phyloP scores from a whole-genome alignment of 2,797 vertebrate genomes.

The Anguilla obscura region DNA sequence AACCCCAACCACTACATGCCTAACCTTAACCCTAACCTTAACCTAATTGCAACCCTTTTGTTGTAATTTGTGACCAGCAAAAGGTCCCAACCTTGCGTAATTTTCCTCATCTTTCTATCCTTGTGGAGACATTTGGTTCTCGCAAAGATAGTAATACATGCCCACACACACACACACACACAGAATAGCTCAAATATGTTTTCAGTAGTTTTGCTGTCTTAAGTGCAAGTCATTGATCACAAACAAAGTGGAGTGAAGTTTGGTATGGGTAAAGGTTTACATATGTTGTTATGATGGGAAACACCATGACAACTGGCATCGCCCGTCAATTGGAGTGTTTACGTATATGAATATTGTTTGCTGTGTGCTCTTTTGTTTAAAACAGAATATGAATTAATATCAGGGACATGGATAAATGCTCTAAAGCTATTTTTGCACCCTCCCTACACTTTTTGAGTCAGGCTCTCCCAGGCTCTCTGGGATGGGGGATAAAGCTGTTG shows the following conservation, averaged over 20 bases:
- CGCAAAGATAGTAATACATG: too few species aligned
- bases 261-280: background rate
- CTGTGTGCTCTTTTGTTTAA: background rate
- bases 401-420: background rate
- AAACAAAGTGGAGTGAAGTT: background rate
- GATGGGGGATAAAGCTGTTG: background rate
- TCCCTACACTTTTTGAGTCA: background rate
- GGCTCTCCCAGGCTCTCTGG: background rate
- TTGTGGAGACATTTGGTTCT: too few species aligned
- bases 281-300: background rate
- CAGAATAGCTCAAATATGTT: background rate
- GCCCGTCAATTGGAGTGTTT: background rate
- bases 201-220: background rate
- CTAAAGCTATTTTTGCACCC: background rate
- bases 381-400: background rate
- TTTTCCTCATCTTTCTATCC: too few species aligned
- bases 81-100: too few species aligned
- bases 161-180: background rate
- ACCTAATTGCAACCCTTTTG: too few species aligned
- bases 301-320: background rate
- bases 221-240: slow-evolving; percentile 5
- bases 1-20: too few species aligned
- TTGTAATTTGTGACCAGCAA: too few species aligned
- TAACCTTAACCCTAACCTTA: too few species aligned
- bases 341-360: background rate